Conservation (phyloP, 2,888 invertebrate species). For the Agrotis clavis region DNA sequence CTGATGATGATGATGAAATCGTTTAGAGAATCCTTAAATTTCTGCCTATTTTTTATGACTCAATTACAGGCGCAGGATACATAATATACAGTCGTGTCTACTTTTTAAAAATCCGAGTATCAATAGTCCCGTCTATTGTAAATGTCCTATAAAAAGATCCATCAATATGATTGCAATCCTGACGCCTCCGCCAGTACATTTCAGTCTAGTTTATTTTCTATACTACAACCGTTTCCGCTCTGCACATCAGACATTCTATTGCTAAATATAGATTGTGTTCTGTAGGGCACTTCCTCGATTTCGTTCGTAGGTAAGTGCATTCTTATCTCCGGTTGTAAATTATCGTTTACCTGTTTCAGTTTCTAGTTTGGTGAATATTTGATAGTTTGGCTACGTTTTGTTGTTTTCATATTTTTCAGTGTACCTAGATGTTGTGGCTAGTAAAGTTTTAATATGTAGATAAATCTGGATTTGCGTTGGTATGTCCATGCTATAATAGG, state of each 20-base stretch:
- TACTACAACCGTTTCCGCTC: conserved; percentile 42
- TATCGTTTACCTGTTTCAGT: conserved; percentile 36
- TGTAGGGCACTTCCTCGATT: conserved; percentile 21
- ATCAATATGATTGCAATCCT: conserved; percentile 45
- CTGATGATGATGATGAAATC: too few relatives aligned
- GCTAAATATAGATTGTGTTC: conserved; percentile 45
- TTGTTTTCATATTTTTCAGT: too few relatives aligned
- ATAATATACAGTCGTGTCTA: background rate
- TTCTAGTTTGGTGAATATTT: background rate
- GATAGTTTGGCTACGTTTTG: background rate
- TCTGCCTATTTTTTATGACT: too few relatives aligned
- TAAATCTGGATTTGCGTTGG: too few relatives aligned
- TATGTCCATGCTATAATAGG: too few relatives aligned
- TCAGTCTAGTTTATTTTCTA: conserved; percentile 53
- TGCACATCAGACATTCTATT: conserved; percentile 49
- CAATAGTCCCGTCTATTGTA: background rate
- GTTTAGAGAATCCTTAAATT: too few relatives aligned
- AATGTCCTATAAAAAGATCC: conserved; percentile 40
- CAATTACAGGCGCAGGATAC: too few relatives aligned
- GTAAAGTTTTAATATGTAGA: too few relatives aligned
- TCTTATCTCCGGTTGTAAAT: conserved; percentile 42
- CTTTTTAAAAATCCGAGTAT: background rate
- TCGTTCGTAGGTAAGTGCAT: conserved; percentile 45
- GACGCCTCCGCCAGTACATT: conserved; percentile 20
- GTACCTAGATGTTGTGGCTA: too few relatives aligned